Evolutionary conservation across 2,113 vertebrate genomes (phyloP), one percentile per base, ranked within the genome.

Genomic region (Hippopotamus amphibius): DNA sequence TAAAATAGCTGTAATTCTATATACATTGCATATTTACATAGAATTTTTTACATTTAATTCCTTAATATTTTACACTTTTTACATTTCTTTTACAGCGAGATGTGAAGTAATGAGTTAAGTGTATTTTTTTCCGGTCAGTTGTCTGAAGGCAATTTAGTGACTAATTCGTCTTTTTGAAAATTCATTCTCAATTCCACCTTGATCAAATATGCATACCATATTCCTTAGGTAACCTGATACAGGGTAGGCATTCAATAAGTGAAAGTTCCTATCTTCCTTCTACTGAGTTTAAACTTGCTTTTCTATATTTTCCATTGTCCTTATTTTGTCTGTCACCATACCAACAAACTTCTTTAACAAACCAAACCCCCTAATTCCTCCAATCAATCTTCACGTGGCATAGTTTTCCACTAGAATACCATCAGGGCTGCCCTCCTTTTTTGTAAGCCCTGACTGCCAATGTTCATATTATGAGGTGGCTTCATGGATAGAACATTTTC

Each of bases 31-130:
- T 71, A 61, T 59, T 76, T 66, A 82, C 24, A 57, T 0, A 72
- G 43, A 71, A 28, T 19, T 74, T 91, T 66, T 96, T 61, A 84
- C 12, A 77, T 68, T 84, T 95, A 55, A 69, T 55, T 77, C 16
- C 28, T 83, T 69, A 59, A 26, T 41, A 95, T 59, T 77, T 94
- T 53, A 82, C 21, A 46, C 21, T 30, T 66, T 72, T 80, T 57
- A 55, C 33, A n/a, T 89, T 65, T 80, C 22, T 74, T 74, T 93
- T n/a, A 81, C 15, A 57, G 33, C 66, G 17, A 90, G 16, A 90
- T 48, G 37, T 81, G 68, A 63, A 77, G 13, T 88, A 79, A 19
- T 41, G 43, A 88, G 48, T 84, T 77, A 65, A 53, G 37, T 26
- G 24, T 57, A n/a, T 79, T 86, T 95, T 77, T 37, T 82, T 57